Percentiles rank a stretch among this genome's conserved stretches.
phyloP scores from a whole-genome alignment of 1,140 invertebrate species.

The Achatina immaculata region DNA sequence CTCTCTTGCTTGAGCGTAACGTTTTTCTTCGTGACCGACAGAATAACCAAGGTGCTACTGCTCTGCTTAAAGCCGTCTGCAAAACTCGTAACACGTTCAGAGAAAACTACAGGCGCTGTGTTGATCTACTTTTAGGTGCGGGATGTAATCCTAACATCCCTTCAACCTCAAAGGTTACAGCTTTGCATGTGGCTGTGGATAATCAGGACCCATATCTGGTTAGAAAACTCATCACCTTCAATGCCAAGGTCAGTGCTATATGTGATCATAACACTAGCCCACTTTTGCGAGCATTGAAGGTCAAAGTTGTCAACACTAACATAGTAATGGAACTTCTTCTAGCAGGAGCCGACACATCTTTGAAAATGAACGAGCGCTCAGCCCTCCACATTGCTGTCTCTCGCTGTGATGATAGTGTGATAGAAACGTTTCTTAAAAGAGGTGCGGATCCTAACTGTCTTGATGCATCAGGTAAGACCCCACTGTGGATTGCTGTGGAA shows the following conservation, averaged over 20 bases:
- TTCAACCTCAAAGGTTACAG: constrained; percentile 49
- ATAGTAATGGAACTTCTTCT: constrained; percentile 50
- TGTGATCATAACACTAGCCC: constrained; percentile 43
- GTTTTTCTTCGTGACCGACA: constrained; percentile 46
- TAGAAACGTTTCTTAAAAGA: constrained; percentile 47
- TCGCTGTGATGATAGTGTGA: constrained; percentile 52
- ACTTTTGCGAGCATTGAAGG: constrained; percentile 47
- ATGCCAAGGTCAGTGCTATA: constrained; percentile 53
- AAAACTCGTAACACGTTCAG: constrained; percentile 46
- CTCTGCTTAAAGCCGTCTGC: constrained; percentile 53
- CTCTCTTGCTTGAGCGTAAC: constrained; percentile 47
- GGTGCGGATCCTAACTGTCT: constrained; percentile 49
- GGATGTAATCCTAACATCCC: constrained; percentile 55
- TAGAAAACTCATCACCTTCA: constrained; percentile 42
- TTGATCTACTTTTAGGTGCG: constrained; percentile 46
- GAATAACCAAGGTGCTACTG: constrained; percentile 59
- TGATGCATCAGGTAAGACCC: constrained; percentile 45
- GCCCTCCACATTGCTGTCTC: constrained; percentile 54
- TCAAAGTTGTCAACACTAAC: constrained; percentile 45
- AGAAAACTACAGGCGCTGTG: constrained; percentile 46
- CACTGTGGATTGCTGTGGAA: constrained; percentile 47
- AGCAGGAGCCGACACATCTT: constrained; percentile 50
- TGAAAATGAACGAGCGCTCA: constrained; percentile 42
- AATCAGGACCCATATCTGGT: constrained; percentile 46
- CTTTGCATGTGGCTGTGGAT: constrained; percentile 51